These are phyloP conservation scores for Chiloscyllium plagiosum DNA, from an alignment of 2,113 vertebrate species.

Conservation along the genomic window DNA sequence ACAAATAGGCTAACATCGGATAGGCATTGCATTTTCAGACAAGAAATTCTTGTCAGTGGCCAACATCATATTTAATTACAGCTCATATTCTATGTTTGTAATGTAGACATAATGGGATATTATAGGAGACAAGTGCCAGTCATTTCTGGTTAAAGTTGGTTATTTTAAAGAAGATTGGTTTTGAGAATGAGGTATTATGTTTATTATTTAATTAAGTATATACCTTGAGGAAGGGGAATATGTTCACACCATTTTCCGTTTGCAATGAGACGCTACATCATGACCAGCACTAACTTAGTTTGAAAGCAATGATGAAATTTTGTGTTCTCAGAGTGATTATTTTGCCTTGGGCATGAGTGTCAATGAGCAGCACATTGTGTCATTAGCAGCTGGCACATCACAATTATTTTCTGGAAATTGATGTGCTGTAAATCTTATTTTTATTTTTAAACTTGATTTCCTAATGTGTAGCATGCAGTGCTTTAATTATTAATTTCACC, in stretches of 20 bases:
- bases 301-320: background rate
- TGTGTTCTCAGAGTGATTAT: background rate
- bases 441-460: conserved; percentile 34
- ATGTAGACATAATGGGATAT: background rate
- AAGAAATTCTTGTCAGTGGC: background rate
- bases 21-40: background rate
- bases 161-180: background rate
- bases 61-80: background rate
- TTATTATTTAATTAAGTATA: background rate
- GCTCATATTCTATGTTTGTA: background rate
- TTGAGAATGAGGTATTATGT: background rate
- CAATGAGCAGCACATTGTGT: conserved; percentile 6
- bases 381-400: background rate
- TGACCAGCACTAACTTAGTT: background rate
- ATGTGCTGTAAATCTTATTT: conserved; percentile 13
- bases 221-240: background rate
- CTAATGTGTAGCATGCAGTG: background rate
- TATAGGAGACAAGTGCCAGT: background rate
- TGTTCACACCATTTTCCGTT: background rate
- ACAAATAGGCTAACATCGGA: background rate
- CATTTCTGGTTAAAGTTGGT: background rate
- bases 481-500: conserved; percentile 7
- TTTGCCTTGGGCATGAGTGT: background rate
- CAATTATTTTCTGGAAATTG: conserved; percentile 22
- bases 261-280: background rate